Percentiles rank a stretch among this genome's conserved stretches.
phyloP scores from a whole-genome alignment of 1,140 invertebrate genomes.

The Zaprionus ornatus region DNA sequence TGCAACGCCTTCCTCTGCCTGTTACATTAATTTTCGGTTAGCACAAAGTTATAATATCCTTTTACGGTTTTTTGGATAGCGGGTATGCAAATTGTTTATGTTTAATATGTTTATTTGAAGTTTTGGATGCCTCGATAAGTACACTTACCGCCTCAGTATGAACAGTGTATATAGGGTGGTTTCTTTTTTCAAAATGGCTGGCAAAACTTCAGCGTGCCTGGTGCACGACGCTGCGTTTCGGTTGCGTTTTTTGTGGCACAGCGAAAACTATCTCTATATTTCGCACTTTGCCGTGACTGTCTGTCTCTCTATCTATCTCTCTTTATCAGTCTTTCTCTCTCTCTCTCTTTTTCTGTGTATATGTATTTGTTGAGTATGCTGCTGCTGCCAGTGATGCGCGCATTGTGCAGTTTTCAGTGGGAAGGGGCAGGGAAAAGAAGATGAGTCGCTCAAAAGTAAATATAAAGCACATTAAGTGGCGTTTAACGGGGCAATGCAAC shows the following conservation, averaged over 20 bases:
- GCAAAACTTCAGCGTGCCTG: not conserved
- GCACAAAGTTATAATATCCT: too few species aligned
- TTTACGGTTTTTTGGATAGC: too few species aligned
- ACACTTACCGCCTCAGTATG: too few species aligned
- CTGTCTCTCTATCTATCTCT: not conserved
- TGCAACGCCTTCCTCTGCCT: too few species aligned
- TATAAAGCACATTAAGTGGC: constrained; percentile 80
- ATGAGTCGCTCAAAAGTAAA: constrained; percentile 55
- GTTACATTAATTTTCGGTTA: too few species aligned
- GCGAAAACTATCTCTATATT: constrained; percentile 45
- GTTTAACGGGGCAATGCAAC: constrained; percentile 70
- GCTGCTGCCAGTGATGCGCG: not conserved
- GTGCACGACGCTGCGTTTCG: constrained; percentile 1
- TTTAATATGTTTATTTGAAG: too few species aligned
- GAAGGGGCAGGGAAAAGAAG: too few species aligned
- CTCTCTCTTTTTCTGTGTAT: not conserved
- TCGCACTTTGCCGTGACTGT: constrained; percentile 35
- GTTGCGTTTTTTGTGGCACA: constrained; percentile 27
- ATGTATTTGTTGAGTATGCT: constrained; percentile 1
- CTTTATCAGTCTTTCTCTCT: not conserved
- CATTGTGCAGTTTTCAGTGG: constrained; percentile 42
- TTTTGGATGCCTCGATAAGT: too few species aligned
- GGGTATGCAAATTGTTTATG: too few species aligned
- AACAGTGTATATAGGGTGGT: too few species aligned
- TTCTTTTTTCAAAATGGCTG: too few species aligned